A percentile compares a stretch with the other conserved stretches of the same genome.
These are phyloP conservation scores for Margarornis squamiger DNA, from an alignment of 2,797 vertebrate genomes.

Conservation along the genomic window DNA sequence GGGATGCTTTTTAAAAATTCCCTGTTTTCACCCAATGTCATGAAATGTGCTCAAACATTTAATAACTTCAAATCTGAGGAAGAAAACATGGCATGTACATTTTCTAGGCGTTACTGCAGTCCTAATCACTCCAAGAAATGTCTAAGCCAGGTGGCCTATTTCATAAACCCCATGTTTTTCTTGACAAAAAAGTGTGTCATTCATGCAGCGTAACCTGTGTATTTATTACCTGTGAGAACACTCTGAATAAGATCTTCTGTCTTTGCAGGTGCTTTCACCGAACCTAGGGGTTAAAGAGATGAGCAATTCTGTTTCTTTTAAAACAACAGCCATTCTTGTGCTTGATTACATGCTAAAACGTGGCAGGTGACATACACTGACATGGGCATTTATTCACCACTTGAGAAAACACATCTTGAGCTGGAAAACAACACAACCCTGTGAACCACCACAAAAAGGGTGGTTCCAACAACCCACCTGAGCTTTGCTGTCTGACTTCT, in stretches of 20 bases:
- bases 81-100: background rate
- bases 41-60: background rate
- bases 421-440: background rate
- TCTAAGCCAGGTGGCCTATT: background rate
- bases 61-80: background rate
- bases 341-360: background rate
- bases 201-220: background rate
- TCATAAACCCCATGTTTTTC: background rate
- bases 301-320: background rate
- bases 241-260: conserved; percentile 94
- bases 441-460: background rate
- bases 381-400: background rate
- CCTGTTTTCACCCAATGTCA: background rate
- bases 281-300: conserved; percentile 76
- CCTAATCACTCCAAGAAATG: background rate
- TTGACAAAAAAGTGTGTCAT: background rate
- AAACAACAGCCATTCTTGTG: background rate
- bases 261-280: conserved; percentile 87
- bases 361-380: background rate
- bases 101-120: background rate
- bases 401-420: background rate
- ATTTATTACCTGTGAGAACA: conserved; percentile 89
- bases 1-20: background rate
- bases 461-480: background rate
- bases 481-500: background rate